Conservation (phyloP, 2,113 vertebrate genomes). For the Gadus macrocephalus region DNA sequence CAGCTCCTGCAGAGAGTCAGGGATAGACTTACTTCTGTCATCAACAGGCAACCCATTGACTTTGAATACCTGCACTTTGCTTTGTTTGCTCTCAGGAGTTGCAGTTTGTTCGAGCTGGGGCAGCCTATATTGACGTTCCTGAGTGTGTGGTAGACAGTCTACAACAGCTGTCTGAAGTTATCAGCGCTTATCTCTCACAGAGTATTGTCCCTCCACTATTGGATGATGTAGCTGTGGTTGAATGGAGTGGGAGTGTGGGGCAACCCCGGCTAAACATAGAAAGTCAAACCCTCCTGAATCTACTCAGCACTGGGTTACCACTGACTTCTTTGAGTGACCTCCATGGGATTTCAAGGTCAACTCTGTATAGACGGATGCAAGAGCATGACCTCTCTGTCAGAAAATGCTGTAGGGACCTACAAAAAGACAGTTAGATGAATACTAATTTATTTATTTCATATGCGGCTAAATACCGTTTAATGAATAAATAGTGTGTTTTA, state of each 20-base stretch:
- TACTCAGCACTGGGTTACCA: not conserved
- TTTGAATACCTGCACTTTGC: slow-evolving; percentile 21
- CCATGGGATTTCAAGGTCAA: slow-evolving; percentile 13
- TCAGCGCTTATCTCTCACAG: slow-evolving; percentile 8
- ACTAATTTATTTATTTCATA: too few species aligned
- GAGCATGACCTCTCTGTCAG: slow-evolving; percentile 17
- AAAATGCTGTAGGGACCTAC: not conserved
- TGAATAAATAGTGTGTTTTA: too few species aligned
- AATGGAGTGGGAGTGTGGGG: slow-evolving; percentile 17
- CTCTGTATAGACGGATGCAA: slow-evolving; percentile 14
- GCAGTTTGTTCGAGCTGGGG: slow-evolving; percentile 14
- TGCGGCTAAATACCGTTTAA: too few species aligned
- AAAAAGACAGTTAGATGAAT: too few species aligned
- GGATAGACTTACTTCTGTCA: slow-evolving; percentile 12
- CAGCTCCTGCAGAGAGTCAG: slow-evolving; percentile 6
- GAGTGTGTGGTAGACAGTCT: slow-evolving; percentile 10
- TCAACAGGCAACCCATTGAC: slow-evolving; percentile 9
- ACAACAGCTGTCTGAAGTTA: slow-evolving; percentile 13
- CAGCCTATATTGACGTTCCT: slow-evolving; percentile 18
- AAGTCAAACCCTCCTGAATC: slow-evolving; percentile 3
- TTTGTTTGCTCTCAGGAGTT: slow-evolving; percentile 12
- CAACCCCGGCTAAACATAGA: slow-evolving; percentile 8
- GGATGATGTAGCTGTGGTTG: slow-evolving; percentile 11
- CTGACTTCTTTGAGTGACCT: not conserved
- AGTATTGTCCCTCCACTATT: slow-evolving; percentile 7